Conservation (phyloP, 2,888 invertebrate species). For the Ethmia dodecea region DNA sequence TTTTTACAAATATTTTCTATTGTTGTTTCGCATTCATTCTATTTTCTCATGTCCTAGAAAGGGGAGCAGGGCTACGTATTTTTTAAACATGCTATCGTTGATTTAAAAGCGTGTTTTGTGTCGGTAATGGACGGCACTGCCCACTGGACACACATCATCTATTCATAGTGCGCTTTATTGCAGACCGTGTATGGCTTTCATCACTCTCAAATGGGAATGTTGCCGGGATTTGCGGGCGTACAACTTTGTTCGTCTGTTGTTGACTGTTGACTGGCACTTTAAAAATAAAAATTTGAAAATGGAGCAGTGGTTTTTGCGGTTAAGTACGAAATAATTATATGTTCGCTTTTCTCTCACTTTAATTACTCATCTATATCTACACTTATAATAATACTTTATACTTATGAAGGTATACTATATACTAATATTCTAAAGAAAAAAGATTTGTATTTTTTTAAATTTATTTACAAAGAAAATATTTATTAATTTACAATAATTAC, state of each 20-base stretch:
- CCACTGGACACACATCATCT: conserved; percentile 7
- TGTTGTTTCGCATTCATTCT: neutral
- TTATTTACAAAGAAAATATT: no score
- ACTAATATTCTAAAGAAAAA: no score
- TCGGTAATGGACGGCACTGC: conserved; percentile 1
- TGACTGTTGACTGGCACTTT: neutral
- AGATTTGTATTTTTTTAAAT: no score
- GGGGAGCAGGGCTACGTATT: no score
- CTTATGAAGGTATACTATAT: neutral
- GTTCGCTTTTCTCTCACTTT: no score
- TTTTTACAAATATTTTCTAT: neutral
- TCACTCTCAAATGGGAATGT: conserved; percentile 2
- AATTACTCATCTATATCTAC: neutral
- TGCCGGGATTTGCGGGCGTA: neutral
- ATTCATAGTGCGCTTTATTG: conserved; percentile 9
- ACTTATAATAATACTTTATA: neutral
- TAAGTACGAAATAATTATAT: no score
- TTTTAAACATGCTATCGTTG: neutral
- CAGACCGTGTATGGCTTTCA: neutral
- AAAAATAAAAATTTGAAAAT: neutral
- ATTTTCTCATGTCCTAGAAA: no score
- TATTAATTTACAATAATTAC: no score
- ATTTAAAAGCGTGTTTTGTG: neutral
- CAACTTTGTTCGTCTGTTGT: no score
- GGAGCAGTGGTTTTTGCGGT: neutral